phyloP scores from a whole-genome alignment of 2,113 vertebrate species.

The Euleptes europaea region DNA sequence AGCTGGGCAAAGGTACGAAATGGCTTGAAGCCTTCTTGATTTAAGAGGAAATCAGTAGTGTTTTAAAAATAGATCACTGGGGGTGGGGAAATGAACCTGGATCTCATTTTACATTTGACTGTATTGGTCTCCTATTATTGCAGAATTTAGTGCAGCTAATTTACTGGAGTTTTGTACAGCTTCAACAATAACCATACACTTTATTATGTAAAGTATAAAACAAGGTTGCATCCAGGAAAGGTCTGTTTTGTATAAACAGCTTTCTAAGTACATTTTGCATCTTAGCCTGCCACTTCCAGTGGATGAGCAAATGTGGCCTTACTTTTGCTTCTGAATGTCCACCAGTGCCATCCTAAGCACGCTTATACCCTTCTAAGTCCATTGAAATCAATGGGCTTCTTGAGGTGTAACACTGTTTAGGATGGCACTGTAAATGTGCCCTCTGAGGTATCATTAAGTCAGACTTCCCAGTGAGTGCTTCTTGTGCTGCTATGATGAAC shows the following conservation, averaged over 20 bases:
- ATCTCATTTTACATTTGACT: neutral
- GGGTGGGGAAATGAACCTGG: neutral
- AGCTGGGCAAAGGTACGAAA: neutral
- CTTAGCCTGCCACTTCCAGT: neutral
- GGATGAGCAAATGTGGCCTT: neutral
- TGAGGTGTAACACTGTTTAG: too few relatives aligned
- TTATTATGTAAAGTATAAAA: neutral
- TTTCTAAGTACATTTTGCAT: neutral
- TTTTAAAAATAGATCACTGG: too few relatives aligned
- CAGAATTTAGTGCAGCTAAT: neutral
- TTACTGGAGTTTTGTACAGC: neutral
- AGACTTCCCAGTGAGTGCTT: too few relatives aligned
- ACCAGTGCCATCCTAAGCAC: too few relatives aligned
- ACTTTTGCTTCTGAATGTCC: neutral
- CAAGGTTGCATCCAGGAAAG: neutral
- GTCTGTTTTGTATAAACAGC: neutral
- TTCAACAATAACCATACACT: neutral
- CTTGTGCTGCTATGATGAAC: too few relatives aligned
- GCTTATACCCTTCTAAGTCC: too few relatives aligned
- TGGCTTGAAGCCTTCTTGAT: neutral
- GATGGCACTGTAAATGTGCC: too few relatives aligned
- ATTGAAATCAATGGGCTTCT: too few relatives aligned
- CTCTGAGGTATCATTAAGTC: too few relatives aligned
- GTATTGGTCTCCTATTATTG: neutral
- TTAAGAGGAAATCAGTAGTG: neutral